Conservation (phyloP, 1,140 invertebrate genomes). For the Drosophila arizonae region DNA sequence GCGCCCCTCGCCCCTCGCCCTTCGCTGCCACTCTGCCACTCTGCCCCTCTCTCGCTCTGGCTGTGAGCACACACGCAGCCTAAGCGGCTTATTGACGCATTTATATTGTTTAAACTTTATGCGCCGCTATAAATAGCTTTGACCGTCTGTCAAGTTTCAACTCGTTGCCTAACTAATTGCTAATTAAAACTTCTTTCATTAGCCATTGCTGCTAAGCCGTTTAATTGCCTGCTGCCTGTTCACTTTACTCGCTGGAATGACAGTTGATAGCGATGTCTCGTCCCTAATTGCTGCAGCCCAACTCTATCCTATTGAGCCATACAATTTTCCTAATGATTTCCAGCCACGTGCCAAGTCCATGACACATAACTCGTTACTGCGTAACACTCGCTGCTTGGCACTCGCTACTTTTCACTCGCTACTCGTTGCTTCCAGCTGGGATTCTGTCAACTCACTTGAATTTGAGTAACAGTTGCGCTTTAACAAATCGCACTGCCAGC, state of each 20-base stretch:
- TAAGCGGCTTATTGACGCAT: constrained; percentile 24
- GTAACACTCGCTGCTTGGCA: too few species aligned
- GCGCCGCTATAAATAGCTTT: constrained; percentile 23
- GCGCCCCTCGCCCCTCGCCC: too few species aligned
- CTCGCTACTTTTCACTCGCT: too few species aligned
- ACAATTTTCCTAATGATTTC: too few species aligned
- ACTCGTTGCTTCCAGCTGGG: too few species aligned
- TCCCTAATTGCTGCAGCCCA: background rate
- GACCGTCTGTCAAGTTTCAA: background rate
- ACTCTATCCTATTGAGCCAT: background rate
- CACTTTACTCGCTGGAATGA: background rate
- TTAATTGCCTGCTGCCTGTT: background rate
- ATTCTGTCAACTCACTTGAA: background rate
- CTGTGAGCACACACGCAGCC: constrained; percentile 12
- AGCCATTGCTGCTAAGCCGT: background rate
- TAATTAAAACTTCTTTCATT: background rate
- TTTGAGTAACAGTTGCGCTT: constrained; percentile 17
- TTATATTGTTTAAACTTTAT: constrained; percentile 11
- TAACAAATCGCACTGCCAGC: background rate
- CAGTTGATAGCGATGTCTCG: background rate
- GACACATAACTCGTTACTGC: too few species aligned
- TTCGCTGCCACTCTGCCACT: too few species aligned
- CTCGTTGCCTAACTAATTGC: constrained; percentile 12
- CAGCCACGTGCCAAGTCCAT: too few species aligned
- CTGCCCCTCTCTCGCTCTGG: background rate